Percentiles rank a stretch among this genome's conserved stretches.
phyloP scores from a whole-genome alignment of 2,113 vertebrate genomes.

The Loxodonta africana region DNA sequence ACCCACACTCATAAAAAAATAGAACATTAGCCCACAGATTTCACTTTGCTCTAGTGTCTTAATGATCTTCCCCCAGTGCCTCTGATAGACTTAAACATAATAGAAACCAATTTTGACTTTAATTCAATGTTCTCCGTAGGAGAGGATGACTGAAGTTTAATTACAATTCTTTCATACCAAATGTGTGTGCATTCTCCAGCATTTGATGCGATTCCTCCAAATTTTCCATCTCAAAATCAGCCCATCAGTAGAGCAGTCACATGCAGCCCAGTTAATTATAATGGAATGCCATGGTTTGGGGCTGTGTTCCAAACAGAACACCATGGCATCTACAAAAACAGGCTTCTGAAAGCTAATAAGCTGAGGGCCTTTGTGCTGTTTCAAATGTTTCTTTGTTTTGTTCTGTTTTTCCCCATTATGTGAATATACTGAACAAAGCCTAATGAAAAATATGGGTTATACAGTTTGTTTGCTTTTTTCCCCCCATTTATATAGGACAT shows the following conservation, averaged over 20 bases:
- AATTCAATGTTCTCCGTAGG: constrained; percentile 82
- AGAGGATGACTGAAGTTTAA: constrained; percentile 84
- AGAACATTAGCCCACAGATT: constrained; percentile 78
- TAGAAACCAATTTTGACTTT: constrained; percentile 83
- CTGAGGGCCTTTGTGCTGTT: constrained; percentile 51
- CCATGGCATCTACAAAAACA: constrained; percentile 46
- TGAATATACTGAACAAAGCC: constrained; percentile 52
- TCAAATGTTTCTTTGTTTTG: constrained; percentile 51
- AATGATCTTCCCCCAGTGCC: constrained; percentile 77
- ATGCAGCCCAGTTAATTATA: constrained; percentile 68
- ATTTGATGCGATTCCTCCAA: constrained; percentile 76
- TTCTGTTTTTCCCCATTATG: not conserved
- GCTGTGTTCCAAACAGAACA: constrained; percentile 59
- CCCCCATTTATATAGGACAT: not conserved
- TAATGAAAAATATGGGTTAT: constrained; percentile 65
- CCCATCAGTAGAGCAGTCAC: constrained; percentile 66
- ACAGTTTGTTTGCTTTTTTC: not conserved
- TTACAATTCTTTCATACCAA: constrained; percentile 78
- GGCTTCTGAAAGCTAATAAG: constrained; percentile 66
- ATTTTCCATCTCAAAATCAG: constrained; percentile 77
- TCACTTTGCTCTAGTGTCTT: constrained; percentile 74
- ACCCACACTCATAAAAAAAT: constrained; percentile 72
- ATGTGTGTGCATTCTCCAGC: constrained; percentile 59
- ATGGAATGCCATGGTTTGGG: constrained; percentile 39
- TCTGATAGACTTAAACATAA: constrained; percentile 82